These are phyloP conservation scores for Edolisoma coerulescens DNA, from an alignment of 2,113 vertebrate genomes.

Conservation along the genomic window DNA sequence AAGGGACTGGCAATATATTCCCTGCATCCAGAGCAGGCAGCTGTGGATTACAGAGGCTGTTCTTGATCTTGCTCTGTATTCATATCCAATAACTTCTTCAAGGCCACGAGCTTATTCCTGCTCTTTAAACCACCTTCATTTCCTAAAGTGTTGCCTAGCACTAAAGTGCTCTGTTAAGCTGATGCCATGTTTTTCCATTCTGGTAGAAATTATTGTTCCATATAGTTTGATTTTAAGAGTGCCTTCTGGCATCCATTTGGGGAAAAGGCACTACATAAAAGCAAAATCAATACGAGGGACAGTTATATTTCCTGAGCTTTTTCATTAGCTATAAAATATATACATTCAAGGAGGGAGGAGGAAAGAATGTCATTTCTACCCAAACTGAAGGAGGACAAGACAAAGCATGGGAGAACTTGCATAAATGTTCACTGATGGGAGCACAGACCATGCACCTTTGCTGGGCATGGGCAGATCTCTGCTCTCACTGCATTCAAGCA, in stretches of 20 bases:
- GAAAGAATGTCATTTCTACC: neutral
- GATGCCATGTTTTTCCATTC: conserved; percentile 34
- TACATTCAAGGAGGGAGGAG: neutral
- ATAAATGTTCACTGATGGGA: neutral
- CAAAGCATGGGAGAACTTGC: neutral
- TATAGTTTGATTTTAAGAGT: conserved; percentile 53
- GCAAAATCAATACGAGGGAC: neutral
- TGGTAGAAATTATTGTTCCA: conserved; percentile 28
- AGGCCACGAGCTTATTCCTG: neutral
- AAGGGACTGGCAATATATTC: neutral
- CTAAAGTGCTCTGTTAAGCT: conserved; percentile 13
- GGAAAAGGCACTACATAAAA: conserved; percentile 42
- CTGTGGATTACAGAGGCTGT: neutral
- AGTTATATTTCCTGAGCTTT: conserved; percentile 36
- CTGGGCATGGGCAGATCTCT: neutral
- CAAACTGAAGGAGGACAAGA: neutral
- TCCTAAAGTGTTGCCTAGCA: conserved; percentile 4
- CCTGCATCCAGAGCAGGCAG: neutral
- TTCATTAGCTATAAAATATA: conserved; percentile 39
- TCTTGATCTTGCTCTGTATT: neutral
- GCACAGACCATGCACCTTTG: neutral
- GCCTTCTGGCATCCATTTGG: conserved; percentile 21
- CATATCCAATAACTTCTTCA: neutral
- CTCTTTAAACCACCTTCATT: conserved; percentile 24
- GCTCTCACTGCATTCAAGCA: neutral